phyloP scores from a whole-genome alignment of 2,113 vertebrate species.

The Eubucco bourcierii region DNA sequence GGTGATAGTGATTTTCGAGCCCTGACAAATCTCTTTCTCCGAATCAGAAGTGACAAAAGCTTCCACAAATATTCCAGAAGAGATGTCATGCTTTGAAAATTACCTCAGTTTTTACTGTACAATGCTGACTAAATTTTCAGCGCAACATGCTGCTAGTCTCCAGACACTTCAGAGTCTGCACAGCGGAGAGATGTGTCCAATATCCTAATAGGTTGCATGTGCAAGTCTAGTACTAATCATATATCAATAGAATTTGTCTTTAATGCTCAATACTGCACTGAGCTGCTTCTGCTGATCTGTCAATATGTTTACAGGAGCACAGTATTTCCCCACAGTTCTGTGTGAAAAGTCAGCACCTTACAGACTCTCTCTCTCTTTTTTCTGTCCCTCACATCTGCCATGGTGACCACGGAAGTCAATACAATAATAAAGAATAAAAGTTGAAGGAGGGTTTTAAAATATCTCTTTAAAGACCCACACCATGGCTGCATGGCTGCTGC shows the following conservation, averaged over 20 bases:
- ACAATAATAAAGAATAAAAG: not conserved
- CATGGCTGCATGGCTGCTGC: not conserved
- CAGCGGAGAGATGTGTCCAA: not conserved
- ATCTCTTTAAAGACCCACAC: not conserved
- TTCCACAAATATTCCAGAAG: not conserved
- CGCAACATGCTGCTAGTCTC: not conserved
- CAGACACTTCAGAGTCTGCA: not conserved
- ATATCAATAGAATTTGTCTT: slow-evolving; percentile 19
- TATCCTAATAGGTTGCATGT: not conserved
- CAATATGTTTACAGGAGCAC: not conserved
- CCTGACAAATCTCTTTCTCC: not conserved
- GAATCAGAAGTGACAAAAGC: not conserved
- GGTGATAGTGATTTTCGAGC: not conserved
- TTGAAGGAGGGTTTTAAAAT: not conserved
- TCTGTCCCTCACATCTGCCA: not conserved
- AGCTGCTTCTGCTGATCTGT: not conserved
- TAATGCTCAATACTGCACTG: not conserved
- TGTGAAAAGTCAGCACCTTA: not conserved
- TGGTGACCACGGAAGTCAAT: not conserved
- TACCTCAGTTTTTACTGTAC: not conserved
- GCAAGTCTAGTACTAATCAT: not conserved
- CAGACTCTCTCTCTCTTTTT: not conserved
- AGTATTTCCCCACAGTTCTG: not conserved
- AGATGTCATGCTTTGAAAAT: not conserved
- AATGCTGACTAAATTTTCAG: not conserved